Evolutionary conservation across 2,888 invertebrate genomes (phyloP), one percentile per base, ranked within the genome.

Genomic region (Diarsia mendica): DNA sequence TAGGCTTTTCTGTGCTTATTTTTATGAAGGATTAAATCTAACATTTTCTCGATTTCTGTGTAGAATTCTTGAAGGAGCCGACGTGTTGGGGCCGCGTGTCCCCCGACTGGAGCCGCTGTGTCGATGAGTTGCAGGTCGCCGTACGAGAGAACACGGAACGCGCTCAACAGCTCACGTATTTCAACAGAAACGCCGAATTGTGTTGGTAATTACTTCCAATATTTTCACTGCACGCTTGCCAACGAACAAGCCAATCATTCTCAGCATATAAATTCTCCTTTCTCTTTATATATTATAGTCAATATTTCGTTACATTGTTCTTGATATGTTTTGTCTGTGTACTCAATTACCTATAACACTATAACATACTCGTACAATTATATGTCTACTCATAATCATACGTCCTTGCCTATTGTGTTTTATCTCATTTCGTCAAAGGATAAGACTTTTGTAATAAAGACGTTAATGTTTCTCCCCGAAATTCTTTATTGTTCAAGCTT

Each of bases 31-130:
- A 1, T 23, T 55, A 13, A 15, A 18, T 58, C 33, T 46, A 60
- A 18, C 15, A 23, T n/a, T 44, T 23, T 20, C 13, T 51, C 4
- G 4, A 33, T 64, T 77, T 58, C 51, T 64, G 67, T 75, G 5
- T 88, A 96, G 96, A 96, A 23, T 96, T 94, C 80, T 89, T 96
- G 80, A 94, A 92, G 80, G 96, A 96, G 88, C 93, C 92, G 2
- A 90, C 89, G 5, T 96, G 96, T 80, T 95, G 95, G 95, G 90
- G 90, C 10, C 89, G 94, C 1, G 94, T 96, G 44, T 95, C 95
- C 0, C 91, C 95, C 0, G 94, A 93, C 79, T 96, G 96, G 96
- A 90, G 94, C 8, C 85, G 85, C 9, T 96, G 96, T 78, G 94
- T 94, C 15, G 91, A 94, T 79, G 93, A 95, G 82, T 86, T 96